Base-by-base conservation (phyloP, 2,113 vertebrate genomes). In the Columba janthina region DNA sequence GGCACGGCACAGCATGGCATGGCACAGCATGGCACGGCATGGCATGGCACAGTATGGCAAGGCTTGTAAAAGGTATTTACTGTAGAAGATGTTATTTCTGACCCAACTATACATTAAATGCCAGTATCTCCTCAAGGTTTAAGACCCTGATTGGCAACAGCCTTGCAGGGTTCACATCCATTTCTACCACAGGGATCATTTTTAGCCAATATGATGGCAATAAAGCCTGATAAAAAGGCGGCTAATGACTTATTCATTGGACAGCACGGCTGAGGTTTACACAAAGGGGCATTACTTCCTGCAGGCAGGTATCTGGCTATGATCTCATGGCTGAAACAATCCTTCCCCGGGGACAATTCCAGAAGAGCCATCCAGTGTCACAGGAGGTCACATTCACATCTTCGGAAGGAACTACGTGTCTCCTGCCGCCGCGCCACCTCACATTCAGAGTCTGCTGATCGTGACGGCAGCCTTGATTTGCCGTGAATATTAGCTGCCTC, bases 321-420 rank as follows among this genome's bases (percentile, higher is more conserved):
- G 72, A 92, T 0, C 1, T 5, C 0, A 0, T 40, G 70, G 72
- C 65, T 10, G 1, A 42, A 84, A 29, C 81, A 25, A 64, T 85
- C 29, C 18, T 91, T 28, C 89, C 89, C 81, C 65, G 53, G 84
- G 93, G 91, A 94, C 25, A 96, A 95, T 96, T 96, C 91, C 95
- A 91, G 65, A 17, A 44, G 90, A 65, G 81, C 48, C 81, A 88
- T 4, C 5, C 26, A 0, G n/a, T 2, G 8, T 88, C 83, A 74
- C 9, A 4, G 32, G 48, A 87, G 67, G 62, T 19, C 53, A 10
- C 15, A 61, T 32, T 91, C 10, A 1, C 61, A 36, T 67, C 80
- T 88, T 87, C 69, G 61, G 70, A 50, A 36, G 56, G 57, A 57
- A 62, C 54, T 53, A 69, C 21, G 19, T 38, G 77, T 78, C 86